These are phyloP conservation scores for Anorthoa munda DNA, from an alignment of 2,888 invertebrate genomes.

Conservation along the genomic window DNA sequence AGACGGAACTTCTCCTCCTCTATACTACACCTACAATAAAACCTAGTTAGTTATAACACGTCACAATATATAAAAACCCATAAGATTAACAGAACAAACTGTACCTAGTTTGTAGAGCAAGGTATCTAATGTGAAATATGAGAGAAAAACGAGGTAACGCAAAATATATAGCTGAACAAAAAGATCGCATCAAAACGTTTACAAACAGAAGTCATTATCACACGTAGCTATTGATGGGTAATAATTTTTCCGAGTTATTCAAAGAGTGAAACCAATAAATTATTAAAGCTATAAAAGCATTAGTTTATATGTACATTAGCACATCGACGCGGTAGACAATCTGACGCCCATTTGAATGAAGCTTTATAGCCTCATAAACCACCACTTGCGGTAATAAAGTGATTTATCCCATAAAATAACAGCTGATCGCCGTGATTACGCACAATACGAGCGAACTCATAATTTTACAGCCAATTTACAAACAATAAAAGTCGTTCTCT, in stretches of 20 bases:
- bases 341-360: conserved; percentile 79
- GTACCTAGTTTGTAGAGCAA: not conserved
- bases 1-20: no score
- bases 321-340: conserved; percentile 75
- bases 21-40: not conserved
- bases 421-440: conserved; percentile 89
- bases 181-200: conserved; percentile 4
- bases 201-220: not conserved
- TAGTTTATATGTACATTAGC: conserved; percentile 72
- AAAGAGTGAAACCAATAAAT: conserved; percentile 63
- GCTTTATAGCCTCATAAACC: conserved; percentile 84
- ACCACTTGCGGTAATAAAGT: conserved; percentile 86
- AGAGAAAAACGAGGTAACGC: not conserved
- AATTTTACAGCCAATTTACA: conserved; percentile 92
- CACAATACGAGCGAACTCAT: conserved; percentile 89
- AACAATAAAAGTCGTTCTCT: conserved; percentile 91
- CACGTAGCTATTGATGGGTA: conserved; percentile 16
- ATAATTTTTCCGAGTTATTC: conserved; percentile 49
- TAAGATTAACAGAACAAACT: not conserved
- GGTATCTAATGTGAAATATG: not conserved
- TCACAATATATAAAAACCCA: no score
- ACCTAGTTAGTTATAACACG: no score
- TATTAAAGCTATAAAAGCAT: conserved; percentile 65
- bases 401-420: conserved; percentile 88
- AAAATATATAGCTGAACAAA: not conserved